Conservation (phyloP, 2,888 invertebrate species). For the Drosophila greeni region DNA sequence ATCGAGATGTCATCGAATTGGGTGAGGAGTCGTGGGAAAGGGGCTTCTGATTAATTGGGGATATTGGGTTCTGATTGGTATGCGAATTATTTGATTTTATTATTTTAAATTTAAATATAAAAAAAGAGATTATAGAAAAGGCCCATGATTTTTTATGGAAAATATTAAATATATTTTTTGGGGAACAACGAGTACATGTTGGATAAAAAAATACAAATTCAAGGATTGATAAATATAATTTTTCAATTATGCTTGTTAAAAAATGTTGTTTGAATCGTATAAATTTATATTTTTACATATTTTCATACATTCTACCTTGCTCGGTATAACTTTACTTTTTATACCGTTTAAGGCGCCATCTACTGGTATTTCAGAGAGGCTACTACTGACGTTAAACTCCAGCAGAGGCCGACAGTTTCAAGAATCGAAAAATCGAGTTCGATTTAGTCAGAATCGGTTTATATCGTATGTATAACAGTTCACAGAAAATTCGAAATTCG, state of each 20-base stretch:
- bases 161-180: too few relatives aligned
- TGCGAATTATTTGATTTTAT: neutral
- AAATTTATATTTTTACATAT: too few relatives aligned
- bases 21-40: too few relatives aligned
- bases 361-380: neutral
- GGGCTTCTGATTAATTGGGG: neutral
- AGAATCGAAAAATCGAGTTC: neutral
- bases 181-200: too few relatives aligned
- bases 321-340: too few relatives aligned
- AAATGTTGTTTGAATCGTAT: too few relatives aligned
- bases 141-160: neutral
- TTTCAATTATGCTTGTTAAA: too few relatives aligned
- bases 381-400: neutral
- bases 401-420: neutral
- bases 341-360: neutral
- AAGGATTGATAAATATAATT: too few relatives aligned
- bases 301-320: too few relatives aligned
- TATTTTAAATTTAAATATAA: neutral
- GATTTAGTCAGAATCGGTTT: neutral
- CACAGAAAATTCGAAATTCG: neutral
- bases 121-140: neutral
- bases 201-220: too few relatives aligned
- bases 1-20: slow-evolving; percentile 8
- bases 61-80: neutral
- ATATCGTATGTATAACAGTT: slow-evolving; percentile 3